Evolutionary conservation across 2,888 invertebrate genomes (phyloP), one percentile per base, ranked within the genome.

Genomic region (Erebia ligea): DNA sequence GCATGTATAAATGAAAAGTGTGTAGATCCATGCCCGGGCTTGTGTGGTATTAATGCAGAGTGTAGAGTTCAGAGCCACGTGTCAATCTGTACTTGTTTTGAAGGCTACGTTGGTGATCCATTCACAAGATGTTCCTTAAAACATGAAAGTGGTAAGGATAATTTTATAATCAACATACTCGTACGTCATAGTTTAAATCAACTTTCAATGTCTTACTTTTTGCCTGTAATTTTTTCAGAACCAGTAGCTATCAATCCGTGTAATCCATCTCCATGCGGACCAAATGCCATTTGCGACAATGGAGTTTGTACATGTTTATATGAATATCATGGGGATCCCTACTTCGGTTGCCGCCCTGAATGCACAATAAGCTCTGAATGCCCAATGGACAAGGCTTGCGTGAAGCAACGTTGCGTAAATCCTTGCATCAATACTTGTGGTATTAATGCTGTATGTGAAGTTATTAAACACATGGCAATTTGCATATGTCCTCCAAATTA

Each of bases 371-470:
- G 96, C 82, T 94, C 94, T 4, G 97, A 97, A 81, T 97, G 97
- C 80, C 85, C 95, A 0, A 92, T 94, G 82, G 92, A 96, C 82
- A 95, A 94, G 83, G 95, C 97, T 63, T 97, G 97, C 84, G 94
- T 96, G 25, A 94, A 94, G 80, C 95, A 95, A 79, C 95, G 95
- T 82, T 96, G 96, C 80, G 84, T 94, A n/a, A 94, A 96, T 87
- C 96, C 96, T 54, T 97, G 97, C 80, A 93, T 94, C 13, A 96
- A 95, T 75, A 95, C 95, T n/a, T 97, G 97, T 84, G 97, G 97
- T 17, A 89, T 92, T 74, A 95, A 95, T 81, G 97, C 97, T 1
- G 83, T 95, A 70, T 97, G 97, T 84, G 92, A 95, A 78, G 96
- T 96, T 3, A 93, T 96, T 52, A 96, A 96, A 81, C 97, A 97